Evolutionary conservation across 1,140 invertebrate genomes (phyloP), one percentile per base, ranked within the genome.

Genomic region (Spodoptera litura): DNA sequence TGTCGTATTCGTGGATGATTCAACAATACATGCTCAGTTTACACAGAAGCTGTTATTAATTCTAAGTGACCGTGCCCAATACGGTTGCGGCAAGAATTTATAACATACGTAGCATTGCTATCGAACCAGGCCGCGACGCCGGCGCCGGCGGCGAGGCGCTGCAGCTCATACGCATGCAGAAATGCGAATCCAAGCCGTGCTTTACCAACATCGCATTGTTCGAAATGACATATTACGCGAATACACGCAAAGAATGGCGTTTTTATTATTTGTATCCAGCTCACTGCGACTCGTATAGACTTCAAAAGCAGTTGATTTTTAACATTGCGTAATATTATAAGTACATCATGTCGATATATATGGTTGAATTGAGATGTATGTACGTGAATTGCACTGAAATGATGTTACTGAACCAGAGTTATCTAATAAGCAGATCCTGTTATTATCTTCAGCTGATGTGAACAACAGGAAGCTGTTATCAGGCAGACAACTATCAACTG

Each of bases 1-100:
- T 77, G 74, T 77, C 74, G 53, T 55, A 77, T 68, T 66, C n/a
- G 31, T 64, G 56, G 74, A 76, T 77, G 61, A 77, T 68, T 77
- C 74, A 77, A 77, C 73, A 75, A 64, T 64, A 53, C 74, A 68
- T 77, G 52, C 53, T 77, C 53, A 6, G 31, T 58, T 68, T 58
- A 77, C 62, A 77, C 31, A 77, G 27, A 49, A 77, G 74, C 53
- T 68, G 74, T 44, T 56, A 56, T 77, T 64, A 64, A 68, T 73
- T 66, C 52, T 44, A 77, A 64, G 15, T 62, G 35, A 44, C 27
- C 20, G 51, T 38, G 49, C 44, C 58, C 35, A 68, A 68, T 68
- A 77, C 62, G 74, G 35, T 56, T 25, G 74, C 74, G 52, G 27
- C 61, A 66, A 66, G 61, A 68, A 77, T 77, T 44, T 77, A 68